phyloP scores from a whole-genome alignment of 2,888 invertebrate genomes.

The Xestia rhomboidea region DNA sequence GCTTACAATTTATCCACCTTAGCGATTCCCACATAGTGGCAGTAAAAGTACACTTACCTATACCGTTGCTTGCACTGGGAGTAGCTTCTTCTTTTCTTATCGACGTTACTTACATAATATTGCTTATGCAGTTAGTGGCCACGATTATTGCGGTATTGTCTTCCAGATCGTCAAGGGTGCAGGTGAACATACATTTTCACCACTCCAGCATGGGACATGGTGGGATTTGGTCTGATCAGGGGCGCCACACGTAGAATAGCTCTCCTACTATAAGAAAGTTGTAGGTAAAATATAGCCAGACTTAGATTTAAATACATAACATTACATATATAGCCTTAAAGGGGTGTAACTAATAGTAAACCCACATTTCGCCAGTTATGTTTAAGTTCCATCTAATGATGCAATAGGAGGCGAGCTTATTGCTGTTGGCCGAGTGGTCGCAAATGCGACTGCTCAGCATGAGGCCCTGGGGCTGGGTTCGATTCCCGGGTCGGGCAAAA shows the following conservation, averaged over 20 bases:
- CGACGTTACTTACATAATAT: neutral
- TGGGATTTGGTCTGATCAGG: neutral
- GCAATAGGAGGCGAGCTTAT: too few species aligned
- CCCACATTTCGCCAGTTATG: too few species aligned
- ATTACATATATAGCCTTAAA: too few species aligned
- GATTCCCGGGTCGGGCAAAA: too few species aligned
- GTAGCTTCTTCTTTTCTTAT: neutral
- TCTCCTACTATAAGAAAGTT: neutral
- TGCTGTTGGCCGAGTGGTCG: too few species aligned
- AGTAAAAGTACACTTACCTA: neutral
- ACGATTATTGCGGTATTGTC: neutral
- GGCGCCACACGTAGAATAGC: neutral
- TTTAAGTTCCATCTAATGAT: too few species aligned
- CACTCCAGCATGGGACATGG: neutral
- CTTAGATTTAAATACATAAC: too few species aligned
- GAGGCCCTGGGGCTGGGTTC: too few species aligned
- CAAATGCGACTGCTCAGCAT: too few species aligned
- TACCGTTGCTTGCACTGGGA: neutral
- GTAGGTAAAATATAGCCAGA: too few species aligned
- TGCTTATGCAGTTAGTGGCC: neutral
- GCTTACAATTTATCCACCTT: neutral
- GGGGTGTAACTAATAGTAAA: too few species aligned
- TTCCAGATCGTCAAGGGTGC: neutral
- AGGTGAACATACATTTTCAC: too few species aligned
- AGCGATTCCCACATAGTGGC: neutral